Conservation (phyloP, 2,888 invertebrate genomes). For the Chrysotoxum bicinctum region DNA sequence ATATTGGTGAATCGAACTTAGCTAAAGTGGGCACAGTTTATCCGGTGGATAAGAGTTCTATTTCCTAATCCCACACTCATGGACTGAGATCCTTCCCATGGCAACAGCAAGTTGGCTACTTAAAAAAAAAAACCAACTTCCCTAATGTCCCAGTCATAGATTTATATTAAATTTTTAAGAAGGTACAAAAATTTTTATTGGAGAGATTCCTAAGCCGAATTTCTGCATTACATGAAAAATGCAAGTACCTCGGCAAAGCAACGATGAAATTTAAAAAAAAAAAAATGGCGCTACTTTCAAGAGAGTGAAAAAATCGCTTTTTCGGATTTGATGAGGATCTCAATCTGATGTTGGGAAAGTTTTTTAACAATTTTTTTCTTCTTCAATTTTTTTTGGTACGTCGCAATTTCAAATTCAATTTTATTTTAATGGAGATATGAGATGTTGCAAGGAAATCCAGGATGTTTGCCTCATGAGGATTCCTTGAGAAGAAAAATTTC, state of each 20-base stretch:
- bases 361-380: slow-evolving; percentile 11
- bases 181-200: slow-evolving; percentile 41
- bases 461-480: slow-evolving; percentile 58
- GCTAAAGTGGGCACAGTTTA: slow-evolving; percentile 15
- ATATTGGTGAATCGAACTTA: background rate
- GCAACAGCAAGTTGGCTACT: background rate
- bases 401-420: slow-evolving; percentile 68
- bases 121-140: slow-evolving; percentile 21
- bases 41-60: slow-evolving; percentile 24
- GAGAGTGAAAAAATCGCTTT: slow-evolving; percentile 56
- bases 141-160: slow-evolving; percentile 24
- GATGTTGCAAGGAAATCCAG: slow-evolving; percentile 55
- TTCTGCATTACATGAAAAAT: slow-evolving; percentile 32
- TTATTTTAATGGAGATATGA: slow-evolving; percentile 71
- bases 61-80: background rate
- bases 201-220: slow-evolving; percentile 45
- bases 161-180: slow-evolving; percentile 68
- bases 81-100: background rate
- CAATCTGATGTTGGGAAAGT: slow-evolving; percentile 53
- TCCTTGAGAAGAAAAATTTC: slow-evolving; percentile 60
- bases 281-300: slow-evolving; percentile 34
- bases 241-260: slow-evolving; percentile 5
- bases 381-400: slow-evolving; percentile 5
- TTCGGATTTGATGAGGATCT: slow-evolving; percentile 64
- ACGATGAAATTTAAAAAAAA: background rate